Conservation (phyloP, 1,140 invertebrate species). For the Trachymyrmex septentrionalis region DNA sequence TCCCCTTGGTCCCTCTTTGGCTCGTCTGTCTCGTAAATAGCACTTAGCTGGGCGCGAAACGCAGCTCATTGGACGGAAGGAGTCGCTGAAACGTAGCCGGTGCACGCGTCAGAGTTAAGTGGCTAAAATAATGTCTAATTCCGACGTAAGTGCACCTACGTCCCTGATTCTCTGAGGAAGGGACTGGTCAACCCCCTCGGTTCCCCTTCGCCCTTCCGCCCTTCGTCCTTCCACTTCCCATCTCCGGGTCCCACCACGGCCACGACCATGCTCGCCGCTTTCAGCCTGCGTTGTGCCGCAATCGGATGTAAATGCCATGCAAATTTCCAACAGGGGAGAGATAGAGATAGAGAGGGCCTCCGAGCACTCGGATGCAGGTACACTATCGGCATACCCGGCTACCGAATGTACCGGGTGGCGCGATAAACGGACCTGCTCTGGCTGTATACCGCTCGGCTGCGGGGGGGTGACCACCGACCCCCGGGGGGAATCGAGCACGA, state of each 20-base stretch:
- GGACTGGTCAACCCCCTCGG: conserved; percentile 14
- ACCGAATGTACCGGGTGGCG: conserved; percentile 73
- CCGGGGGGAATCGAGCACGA: conserved; percentile 49
- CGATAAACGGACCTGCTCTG: conserved; percentile 66
- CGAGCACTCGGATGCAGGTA: conserved; percentile 52
- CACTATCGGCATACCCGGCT: conserved; percentile 62
- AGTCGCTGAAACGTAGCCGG: conserved; percentile 50
- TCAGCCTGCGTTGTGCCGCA: conserved; percentile 74
- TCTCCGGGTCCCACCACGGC: conserved; percentile 22
- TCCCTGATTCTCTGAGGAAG: conserved; percentile 56
- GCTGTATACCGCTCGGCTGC: background rate
- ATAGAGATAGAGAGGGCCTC: conserved; percentile 62
- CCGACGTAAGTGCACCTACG: conserved; percentile 46
- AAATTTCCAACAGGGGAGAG: conserved; percentile 72
- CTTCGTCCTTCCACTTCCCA: background rate
- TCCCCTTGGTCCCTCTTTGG: conserved; percentile 43
- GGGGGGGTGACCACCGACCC: conserved; percentile 32
- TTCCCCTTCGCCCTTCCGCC: background rate
- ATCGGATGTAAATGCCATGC: conserved; percentile 81
- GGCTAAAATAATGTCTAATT: conserved; percentile 61
- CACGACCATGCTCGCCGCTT: conserved; percentile 66
- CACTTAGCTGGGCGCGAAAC: conserved; percentile 53
- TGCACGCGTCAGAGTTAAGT: conserved; percentile 56
- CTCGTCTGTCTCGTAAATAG: conserved; percentile 57
- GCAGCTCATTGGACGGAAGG: conserved; percentile 46